Conservation (phyloP, 2,888 invertebrate genomes). For the Leucophora obtusa region DNA sequence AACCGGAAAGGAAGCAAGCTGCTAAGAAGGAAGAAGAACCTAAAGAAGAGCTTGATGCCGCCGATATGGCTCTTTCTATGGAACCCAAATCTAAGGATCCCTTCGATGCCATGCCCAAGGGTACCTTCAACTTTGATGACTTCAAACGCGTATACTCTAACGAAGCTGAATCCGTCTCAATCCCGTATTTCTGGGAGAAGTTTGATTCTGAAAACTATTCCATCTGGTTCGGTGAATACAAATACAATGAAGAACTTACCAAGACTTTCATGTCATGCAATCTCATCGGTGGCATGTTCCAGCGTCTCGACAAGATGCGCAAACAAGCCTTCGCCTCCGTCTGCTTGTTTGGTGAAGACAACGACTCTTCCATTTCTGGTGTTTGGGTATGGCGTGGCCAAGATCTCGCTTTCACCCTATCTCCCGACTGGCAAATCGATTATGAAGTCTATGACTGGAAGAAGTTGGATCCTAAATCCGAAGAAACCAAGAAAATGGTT, state of each 20-base stretch:
- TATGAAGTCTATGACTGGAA: slow-evolving; percentile 98
- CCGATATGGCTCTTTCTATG: slow-evolving; percentile 84
- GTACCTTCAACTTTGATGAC: slow-evolving; percentile 96
- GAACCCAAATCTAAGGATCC: slow-evolving; percentile 95
- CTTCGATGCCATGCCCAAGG: slow-evolving; percentile 93
- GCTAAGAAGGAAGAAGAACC: slow-evolving; percentile 79
- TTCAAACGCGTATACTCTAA: slow-evolving; percentile 99
- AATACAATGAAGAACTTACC: slow-evolving; percentile 93
- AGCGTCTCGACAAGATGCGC: slow-evolving; percentile 98
- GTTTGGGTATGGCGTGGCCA: slow-evolving; percentile 99
- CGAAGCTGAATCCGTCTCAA: slow-evolving; percentile 93
- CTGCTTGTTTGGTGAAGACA: slow-evolving; percentile 94
- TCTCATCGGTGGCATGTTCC: slow-evolving; percentile 98
- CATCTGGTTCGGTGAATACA: slow-evolving; percentile 98
- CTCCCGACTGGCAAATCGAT: slow-evolving; percentile 97
- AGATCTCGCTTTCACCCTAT: slow-evolving; percentile 93
- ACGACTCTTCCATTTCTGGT: slow-evolving; percentile 95
- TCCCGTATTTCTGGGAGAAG: slow-evolving; percentile 99
- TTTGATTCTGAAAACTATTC: slow-evolving; percentile 97
- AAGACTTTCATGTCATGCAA: slow-evolving; percentile 99
- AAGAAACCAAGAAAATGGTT: slow-evolving; percentile 91
- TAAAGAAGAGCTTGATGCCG: slow-evolving; percentile 83
- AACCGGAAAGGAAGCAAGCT: slow-evolving; percentile 73
- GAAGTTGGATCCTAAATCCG: slow-evolving; percentile 89
- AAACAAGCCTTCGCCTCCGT: slow-evolving; percentile 97